Base-by-base conservation (phyloP, 2,113 vertebrate genomes). In the Rhinolophus sinicus region DNA sequence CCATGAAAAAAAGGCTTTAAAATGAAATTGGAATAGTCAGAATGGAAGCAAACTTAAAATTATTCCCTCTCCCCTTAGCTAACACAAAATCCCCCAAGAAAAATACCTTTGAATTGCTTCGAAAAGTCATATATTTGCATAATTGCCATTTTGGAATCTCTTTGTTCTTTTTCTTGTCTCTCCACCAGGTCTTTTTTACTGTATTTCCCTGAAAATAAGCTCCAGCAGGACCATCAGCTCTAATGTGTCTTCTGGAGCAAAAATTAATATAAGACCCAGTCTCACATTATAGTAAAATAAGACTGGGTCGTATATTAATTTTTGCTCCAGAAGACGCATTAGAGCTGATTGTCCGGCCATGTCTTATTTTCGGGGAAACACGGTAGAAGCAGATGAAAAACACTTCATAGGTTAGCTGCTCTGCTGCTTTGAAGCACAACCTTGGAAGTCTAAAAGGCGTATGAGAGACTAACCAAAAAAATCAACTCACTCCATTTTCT, bases 11-110 rank as follows among this genome's bases (percentile, higher is more conserved):
- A 35, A 60, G 11, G 19, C 28, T 52, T 91, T 88, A 70, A 75
- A 82, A 82, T 91, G 82, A 80, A 88, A 65, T n/a, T 30, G 40
- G 16, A 76, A 89, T 35, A 50, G 30, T 62, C 78, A 92, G 65
- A 88, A 92, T 60, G 77, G 30, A 89, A 85, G 35, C 77, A 95
- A 87, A 89, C 15, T 52, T 87, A 69, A 88, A 93, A 50, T 67
- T 8, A 16, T 52, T 62, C 40, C 40, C 24, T 69, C n/a, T 76
- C 26, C 77, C 50, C 5, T 47, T 24, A 38, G 30, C 28, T 87
- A 60, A 77, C 60, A 38, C 40, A 62, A 58, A 87, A 69, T 92
- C 44, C 40, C 69, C 60, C 21, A 10, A 65, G 62, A 93, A 84
- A 54, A 72, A 47, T n/a, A 12, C 6, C 40, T 28, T 33, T 75